Base-by-base conservation (phyloP, 2,797 vertebrate species). In the Helarctos malayanus region DNA sequence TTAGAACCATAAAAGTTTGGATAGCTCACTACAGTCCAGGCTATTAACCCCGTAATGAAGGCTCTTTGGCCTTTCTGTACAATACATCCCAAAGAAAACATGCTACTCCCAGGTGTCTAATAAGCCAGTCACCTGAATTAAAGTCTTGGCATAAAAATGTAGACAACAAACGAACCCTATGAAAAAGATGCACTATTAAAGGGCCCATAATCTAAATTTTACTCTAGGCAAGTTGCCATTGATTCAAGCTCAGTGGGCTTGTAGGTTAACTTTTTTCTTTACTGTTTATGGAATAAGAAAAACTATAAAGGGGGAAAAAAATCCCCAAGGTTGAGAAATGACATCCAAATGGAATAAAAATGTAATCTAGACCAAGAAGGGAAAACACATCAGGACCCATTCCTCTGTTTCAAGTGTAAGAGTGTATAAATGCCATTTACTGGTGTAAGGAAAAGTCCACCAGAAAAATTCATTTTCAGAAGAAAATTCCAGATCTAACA, bases 401-500 rank as follows among this genome's bases (percentile, higher is more conserved):
- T 83, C 69, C 35, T 87, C 71, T 69, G 23, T 79, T 56, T 87
- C 61, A 90, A 73, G 57, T 84, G n/a, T 3, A 13, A 15, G 63
- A 63, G 29, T 56, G 13, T 35, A 49, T 35, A 63, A 16, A 65
- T 59, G 63, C 57, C 63, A 14, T 15, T 86, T 52, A 68, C 18
- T 59, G 56, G 56, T 41, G 14, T 35, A 59, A 85, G 89, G n/a
- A 91, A 94, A 71, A 25, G 59, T 27, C 41, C 68, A 87, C 73
- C 0, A 13, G n/a, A 75, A 88, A 81, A 25, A 41, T 61, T 86
- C 27, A 32, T 54, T 95, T 96, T 52, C 63, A 91, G 76, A 71
- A 97, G 52, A 92, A 85, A 94, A 79, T 91, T 54, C 56, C 56
- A 94, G 83, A 81, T 71, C 73, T 83, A 96, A 92, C 15, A 88